Evolutionary conservation across 2,888 invertebrate species (phyloP).

Genomic region (Steinernema hermaphroditum): DNA sequence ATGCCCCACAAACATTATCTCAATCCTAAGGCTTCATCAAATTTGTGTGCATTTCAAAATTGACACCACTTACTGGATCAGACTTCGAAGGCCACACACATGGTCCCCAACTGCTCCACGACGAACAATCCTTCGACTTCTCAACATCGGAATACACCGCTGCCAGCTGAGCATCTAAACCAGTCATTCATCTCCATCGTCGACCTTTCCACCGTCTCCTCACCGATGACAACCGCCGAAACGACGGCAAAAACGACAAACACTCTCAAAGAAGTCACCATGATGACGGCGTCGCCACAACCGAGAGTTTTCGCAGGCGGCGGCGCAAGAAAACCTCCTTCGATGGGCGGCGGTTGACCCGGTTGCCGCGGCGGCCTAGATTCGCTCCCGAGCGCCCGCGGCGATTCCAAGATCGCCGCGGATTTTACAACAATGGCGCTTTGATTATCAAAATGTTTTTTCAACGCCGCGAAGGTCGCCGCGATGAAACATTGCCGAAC

Average conservation of each 20-base stretch:
- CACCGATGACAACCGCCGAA: constrained; percentile 1
- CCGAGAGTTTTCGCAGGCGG: background rate
- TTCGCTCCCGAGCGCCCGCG: background rate
- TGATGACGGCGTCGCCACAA: background rate
- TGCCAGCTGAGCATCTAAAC: constrained; percentile 53
- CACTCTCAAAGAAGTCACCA: background rate
- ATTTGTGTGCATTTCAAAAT: too few relatives aligned
- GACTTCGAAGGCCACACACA: constrained; percentile 58
- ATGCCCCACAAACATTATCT: too few relatives aligned
- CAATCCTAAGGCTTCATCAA: too few relatives aligned
- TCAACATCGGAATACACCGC: constrained; percentile 64
- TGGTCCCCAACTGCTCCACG: constrained; percentile 58
- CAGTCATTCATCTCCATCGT: background rate
- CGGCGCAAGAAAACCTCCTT: background rate
- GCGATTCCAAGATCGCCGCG: background rate
- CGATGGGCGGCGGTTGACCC: background rate
- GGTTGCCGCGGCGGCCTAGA: background rate
- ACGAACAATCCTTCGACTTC: constrained; percentile 53
- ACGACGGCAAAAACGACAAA: background rate
- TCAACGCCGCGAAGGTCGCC: constrained; percentile 1
- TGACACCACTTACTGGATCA: background rate
- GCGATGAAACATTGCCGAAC: constrained; percentile 5
- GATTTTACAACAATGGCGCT: constrained; percentile 5
- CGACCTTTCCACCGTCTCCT: background rate
- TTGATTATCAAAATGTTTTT: constrained; percentile 23